Percentiles rank a stretch among this genome's conserved stretches.
Evolutionary conservation across 2,888 invertebrate genomes (phyloP).

Genomic region (Spicauda simplicius): DNA sequence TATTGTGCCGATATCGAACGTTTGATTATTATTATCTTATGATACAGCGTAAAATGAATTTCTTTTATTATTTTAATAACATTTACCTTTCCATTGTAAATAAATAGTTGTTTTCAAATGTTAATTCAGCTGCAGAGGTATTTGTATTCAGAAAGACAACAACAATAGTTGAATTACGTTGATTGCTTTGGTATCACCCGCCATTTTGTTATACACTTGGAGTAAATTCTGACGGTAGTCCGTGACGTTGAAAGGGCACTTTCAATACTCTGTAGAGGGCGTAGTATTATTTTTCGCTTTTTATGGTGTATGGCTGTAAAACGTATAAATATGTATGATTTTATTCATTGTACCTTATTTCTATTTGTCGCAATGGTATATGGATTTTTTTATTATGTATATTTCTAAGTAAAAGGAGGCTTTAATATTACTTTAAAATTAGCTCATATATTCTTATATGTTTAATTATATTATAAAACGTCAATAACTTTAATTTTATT

Average conservation of each 20-base stretch:
- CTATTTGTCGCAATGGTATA: constrained; percentile 11
- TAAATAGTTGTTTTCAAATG: not conserved
- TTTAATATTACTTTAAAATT: not conserved
- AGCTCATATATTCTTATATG: not conserved
- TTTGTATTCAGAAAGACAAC: not conserved
- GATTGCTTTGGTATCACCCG: constrained; percentile 58
- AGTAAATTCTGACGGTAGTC: constrained; percentile 1
- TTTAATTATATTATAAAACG: constrained; percentile 6
- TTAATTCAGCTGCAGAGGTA: too few species aligned
- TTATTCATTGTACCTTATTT: constrained; percentile 4
- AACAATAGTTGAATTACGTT: constrained; percentile 27
- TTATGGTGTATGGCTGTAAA: constrained; percentile 32
- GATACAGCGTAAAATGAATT: too few species aligned
- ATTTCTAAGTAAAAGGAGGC: not conserved
- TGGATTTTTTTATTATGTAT: not conserved
- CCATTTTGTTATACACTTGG: constrained; percentile 13
- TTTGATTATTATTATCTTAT: too few species aligned
- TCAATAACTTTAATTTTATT: constrained; percentile 9
- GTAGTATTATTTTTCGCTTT: constrained; percentile 22
- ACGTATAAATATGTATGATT: constrained; percentile 8
- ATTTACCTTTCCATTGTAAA: not conserved
- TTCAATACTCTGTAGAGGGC: constrained; percentile 22
- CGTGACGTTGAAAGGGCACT: constrained; percentile 26
- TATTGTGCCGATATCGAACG: constrained; percentile 7
- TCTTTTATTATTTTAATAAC: not conserved